A percentile compares a stretch with the other conserved stretches of the same genome.
Evolutionary conservation across 2,113 vertebrate species (phyloP).

Genomic region (Cryptoleucopteryx plumbea): DNA sequence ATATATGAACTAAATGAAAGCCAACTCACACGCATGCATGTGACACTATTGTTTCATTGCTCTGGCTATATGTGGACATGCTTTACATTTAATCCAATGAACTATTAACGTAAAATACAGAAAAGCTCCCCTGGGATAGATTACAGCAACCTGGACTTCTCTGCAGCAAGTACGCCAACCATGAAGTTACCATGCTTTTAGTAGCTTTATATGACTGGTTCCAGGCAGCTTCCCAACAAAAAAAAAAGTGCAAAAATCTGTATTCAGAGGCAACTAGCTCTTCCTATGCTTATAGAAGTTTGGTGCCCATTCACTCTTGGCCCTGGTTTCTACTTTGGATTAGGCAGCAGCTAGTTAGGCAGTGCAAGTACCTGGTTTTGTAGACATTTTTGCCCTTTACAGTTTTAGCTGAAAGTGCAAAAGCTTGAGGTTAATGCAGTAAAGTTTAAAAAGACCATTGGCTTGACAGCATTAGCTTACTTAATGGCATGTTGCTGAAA

Average conservation of each 20-base stretch:
- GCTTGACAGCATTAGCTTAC: background rate
- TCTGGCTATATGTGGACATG: background rate
- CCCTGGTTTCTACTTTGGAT: background rate
- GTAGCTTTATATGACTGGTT: background rate
- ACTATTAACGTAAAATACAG: background rate
- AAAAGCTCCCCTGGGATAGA: background rate
- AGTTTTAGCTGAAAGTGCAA: background rate
- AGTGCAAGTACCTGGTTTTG: background rate
- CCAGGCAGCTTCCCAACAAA: background rate
- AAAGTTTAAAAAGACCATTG: background rate
- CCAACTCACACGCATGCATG: background rate
- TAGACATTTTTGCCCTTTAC: background rate
- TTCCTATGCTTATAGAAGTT: background rate
- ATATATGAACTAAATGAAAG: background rate
- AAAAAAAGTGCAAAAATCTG: background rate
- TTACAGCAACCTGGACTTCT: background rate
- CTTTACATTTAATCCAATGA: background rate
- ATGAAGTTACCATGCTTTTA: background rate
- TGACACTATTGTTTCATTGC: background rate
- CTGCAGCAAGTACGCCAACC: background rate
- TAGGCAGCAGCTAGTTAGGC: background rate
- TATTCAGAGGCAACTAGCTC: background rate
- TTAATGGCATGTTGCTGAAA: background rate
- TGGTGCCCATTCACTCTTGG: background rate
- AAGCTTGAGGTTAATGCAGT: background rate